Evolutionary conservation across 1,140 invertebrate species (phyloP), one percentile per base, ranked within the genome.

Genomic region (Drosophila trapezifrons): DNA sequence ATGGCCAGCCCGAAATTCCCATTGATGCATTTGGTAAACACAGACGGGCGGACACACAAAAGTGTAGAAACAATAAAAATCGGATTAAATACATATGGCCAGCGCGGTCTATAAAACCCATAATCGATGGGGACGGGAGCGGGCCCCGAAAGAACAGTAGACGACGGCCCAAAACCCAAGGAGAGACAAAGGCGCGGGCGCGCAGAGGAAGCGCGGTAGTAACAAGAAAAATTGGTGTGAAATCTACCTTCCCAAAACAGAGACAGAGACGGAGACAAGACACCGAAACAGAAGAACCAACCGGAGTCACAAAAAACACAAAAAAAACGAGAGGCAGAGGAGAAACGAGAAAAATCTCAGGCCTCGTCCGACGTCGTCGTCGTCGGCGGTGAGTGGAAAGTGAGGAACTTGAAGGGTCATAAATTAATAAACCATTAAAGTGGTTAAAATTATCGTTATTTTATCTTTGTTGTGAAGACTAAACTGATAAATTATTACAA

Each of bases 371-470:
- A 18, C 62, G 57, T 13, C 49, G 43, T 17, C 63, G 47, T 15
- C 63, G 75, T 47, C 65, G 70, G 76, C 83, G 83, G 83, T 72
- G 83, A 84, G 84, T 80, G 84, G 84, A 89, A 89, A 89, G 84
- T 84, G 84, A 89, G 83, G 84, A 89, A 89, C 86, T 90, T 91
- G 90, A 91, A 91, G 90, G 90, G 90, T 91, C 90, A 91, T 91
- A 91, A 91, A 91, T 91, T 91, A 91, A 91, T 91, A 91, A 91
- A 90, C 90, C 90, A 91, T 91, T 91, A 91, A 91, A 91, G 86
- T 91, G 90, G 81, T 90, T 91, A 90, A 91, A 90, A 91, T 91
- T 91, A 91, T 91, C 90, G 85, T 91, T 87, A 84, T 90, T 90
- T 90, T 83, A 90, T 90, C 76, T 83, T 83, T 90, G 87, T 87